Conservation (phyloP, 1,140 invertebrate genomes). For the Anagrus nilaparvatae region DNA sequence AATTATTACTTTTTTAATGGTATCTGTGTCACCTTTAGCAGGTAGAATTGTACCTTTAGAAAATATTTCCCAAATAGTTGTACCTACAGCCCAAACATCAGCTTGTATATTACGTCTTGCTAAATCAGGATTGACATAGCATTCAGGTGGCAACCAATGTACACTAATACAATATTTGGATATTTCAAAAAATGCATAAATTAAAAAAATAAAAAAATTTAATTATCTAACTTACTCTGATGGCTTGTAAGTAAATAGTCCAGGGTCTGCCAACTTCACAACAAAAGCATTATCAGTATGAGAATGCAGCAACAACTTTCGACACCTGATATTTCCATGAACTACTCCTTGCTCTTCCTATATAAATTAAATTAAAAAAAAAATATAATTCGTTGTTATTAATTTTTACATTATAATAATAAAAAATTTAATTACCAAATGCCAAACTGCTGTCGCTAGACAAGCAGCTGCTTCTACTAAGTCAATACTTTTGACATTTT, state of each 20-base stretch:
- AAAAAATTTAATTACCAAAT: constrained; percentile 49
- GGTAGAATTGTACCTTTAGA: constrained; percentile 53
- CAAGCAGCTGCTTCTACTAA: constrained; percentile 67
- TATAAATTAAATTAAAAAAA: constrained; percentile 17
- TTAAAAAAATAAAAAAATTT: constrained; percentile 3
- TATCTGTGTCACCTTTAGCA: constrained; percentile 22
- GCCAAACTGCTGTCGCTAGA: constrained; percentile 69
- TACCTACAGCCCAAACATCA: constrained; percentile 82
- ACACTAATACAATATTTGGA: constrained; percentile 46
- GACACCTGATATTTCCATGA: constrained; percentile 78
- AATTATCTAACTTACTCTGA: constrained; percentile 48
- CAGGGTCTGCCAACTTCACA: constrained; percentile 73
- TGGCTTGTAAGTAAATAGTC: constrained; percentile 46
- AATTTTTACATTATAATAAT: not conserved
- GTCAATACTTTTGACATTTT: constrained; percentile 54
- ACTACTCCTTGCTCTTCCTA: constrained; percentile 66
- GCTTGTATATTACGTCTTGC: constrained; percentile 53
- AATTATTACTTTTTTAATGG: constrained; percentile 36
- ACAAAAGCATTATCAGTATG: constrained; percentile 57
- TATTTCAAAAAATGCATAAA: constrained; percentile 3
- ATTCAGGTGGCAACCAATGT: constrained; percentile 79
- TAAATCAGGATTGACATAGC: constrained; percentile 54
- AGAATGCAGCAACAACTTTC: constrained; percentile 64
- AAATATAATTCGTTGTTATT: not conserved
- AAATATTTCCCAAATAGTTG: constrained; percentile 85